Conservation (phyloP, 2,113 vertebrate genomes). For the Helogale parvula region DNA sequence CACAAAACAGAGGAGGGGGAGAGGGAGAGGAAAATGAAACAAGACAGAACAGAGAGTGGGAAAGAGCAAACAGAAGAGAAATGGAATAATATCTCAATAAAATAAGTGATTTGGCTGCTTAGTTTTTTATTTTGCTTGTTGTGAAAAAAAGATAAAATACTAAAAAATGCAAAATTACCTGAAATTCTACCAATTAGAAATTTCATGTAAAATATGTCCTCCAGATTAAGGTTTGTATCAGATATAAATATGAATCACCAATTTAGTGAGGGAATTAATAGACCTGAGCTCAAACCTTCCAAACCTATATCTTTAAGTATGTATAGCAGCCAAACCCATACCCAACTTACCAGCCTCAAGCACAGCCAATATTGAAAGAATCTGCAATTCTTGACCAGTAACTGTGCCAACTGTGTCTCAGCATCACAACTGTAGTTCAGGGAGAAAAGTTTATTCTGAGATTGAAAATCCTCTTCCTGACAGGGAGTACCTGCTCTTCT, state of each 20-base stretch:
- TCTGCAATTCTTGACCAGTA: not conserved
- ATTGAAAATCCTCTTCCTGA: not conserved
- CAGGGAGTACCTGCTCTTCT: not conserved
- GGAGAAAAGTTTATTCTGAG: not conserved
- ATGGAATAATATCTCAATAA: not conserved
- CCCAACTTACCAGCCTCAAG: not conserved
- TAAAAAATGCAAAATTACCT: not conserved
- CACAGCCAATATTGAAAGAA: not conserved
- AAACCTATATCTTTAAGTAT: not conserved
- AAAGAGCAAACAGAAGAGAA: not conserved
- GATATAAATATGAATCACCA: not conserved
- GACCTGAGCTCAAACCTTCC: not conserved
- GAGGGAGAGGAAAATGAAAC: not conserved
- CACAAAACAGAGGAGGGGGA: not conserved
- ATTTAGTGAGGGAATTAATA: not conserved
- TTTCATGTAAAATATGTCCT: not conserved
- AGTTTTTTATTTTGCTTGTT: not conserved
- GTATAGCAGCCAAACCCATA: not conserved
- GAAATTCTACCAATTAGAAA: not conserved
- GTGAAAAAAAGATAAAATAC: not conserved
- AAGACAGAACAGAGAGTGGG: not conserved
- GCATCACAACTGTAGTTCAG: not conserved
- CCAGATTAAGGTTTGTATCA: not conserved
- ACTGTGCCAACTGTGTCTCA: not conserved
- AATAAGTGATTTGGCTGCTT: not conserved